Evolutionary conservation across 1,140 invertebrate species (phyloP).

Genomic region (Euwallacea similis): DNA sequence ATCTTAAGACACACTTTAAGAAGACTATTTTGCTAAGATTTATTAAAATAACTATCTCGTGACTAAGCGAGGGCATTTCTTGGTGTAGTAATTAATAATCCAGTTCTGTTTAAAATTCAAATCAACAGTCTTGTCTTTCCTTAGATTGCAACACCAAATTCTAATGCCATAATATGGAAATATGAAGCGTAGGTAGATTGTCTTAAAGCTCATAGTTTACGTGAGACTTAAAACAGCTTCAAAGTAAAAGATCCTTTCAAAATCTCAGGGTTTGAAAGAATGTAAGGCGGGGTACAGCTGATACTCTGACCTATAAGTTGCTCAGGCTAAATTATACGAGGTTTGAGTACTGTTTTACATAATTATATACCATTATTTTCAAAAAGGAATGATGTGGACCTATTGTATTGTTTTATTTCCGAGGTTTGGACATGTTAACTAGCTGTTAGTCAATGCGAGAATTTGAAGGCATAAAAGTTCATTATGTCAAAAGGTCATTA

Average conservation of each 20-base stretch:
- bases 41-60: no score
- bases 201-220: no score
- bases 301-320: slow-evolving; percentile 28
- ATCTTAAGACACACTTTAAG: no score
- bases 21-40: no score
- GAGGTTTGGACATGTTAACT: not conserved
- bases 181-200: no score
- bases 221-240: no score
- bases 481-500: no score
- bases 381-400: slow-evolving; percentile 8
- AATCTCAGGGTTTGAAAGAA: not conserved
- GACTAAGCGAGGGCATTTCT: no score
- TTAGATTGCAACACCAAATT: slow-evolving; percentile 1
- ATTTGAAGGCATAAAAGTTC: not conserved
- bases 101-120: not conserved
- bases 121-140: not conserved
- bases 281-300: slow-evolving; percentile 15
- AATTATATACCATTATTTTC: slow-evolving; percentile 26
- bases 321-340: slow-evolving; percentile 33
- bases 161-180: not conserved
- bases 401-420: slow-evolving; percentile 9
- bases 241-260: no score
- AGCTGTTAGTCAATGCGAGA: not conserved
- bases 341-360: slow-evolving; percentile 21
- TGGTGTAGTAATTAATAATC: no score